Conservation (phyloP, 2,113 vertebrate species). For the Gymnocephalus cernua region DNA sequence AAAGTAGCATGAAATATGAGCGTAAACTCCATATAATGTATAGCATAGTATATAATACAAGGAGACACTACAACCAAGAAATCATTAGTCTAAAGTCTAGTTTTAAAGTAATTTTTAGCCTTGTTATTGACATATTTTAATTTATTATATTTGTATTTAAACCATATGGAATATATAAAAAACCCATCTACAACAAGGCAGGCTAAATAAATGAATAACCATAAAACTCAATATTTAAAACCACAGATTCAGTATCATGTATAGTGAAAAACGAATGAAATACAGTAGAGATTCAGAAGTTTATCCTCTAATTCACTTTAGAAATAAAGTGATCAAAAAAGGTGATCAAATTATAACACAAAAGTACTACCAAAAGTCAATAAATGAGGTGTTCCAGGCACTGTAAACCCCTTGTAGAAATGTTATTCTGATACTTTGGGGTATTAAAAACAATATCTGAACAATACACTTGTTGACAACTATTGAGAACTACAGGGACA, state of each 20-base stretch:
- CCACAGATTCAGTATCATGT: not conserved
- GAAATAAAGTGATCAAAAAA: not conserved
- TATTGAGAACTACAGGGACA: not conserved
- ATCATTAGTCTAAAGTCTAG: not conserved
- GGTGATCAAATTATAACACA: not conserved
- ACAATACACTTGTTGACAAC: not conserved
- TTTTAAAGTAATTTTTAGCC: not conserved
- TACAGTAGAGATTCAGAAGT: not conserved
- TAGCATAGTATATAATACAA: not conserved
- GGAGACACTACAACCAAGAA: not conserved
- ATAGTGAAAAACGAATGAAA: not conserved
- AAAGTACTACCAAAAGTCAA: not conserved
- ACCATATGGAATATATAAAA: not conserved
- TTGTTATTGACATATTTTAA: not conserved
- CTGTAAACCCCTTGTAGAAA: not conserved
- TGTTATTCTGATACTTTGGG: not conserved
- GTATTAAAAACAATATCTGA: not conserved
- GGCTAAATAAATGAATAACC: not conserved
- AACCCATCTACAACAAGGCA: too few species aligned
- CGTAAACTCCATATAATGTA: not conserved
- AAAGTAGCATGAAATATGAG: not conserved
- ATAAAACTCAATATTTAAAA: not conserved
- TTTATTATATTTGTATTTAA: not conserved
- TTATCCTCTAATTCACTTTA: not conserved
- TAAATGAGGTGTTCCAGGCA: not conserved